phyloP scores from a whole-genome alignment of 2,797 vertebrate genomes.

The Pelodytes ibericus region DNA sequence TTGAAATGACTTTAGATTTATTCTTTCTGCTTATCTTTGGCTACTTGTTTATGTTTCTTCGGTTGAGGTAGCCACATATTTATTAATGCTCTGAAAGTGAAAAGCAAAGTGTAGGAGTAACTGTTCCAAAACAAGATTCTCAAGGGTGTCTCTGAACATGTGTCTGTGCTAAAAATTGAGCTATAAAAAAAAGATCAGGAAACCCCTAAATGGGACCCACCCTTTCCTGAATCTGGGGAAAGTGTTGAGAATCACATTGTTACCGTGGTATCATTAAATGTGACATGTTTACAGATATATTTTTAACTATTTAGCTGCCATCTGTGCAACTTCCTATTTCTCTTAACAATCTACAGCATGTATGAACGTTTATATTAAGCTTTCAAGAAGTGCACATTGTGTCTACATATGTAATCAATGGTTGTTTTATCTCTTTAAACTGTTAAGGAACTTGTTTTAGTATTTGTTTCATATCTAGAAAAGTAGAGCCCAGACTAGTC shows the following conservation, averaged over 20 bases:
- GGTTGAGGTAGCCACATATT: neutral
- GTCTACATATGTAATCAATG: no score
- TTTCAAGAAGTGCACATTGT: no score
- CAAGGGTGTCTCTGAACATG: constrained; percentile 71
- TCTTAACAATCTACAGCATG: neutral
- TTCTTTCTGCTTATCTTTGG: no score
- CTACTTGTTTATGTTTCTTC: neutral
- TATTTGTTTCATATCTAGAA: no score
- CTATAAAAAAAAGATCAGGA: constrained; percentile 76
- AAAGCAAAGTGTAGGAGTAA: constrained; percentile 72
- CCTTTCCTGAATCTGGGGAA: constrained; percentile 79
- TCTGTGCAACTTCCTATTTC: neutral
- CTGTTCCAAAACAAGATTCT: constrained; percentile 78
- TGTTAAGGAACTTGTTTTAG: no score
- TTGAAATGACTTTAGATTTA: no score
- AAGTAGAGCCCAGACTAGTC: no score
- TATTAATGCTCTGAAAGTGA: neutral
- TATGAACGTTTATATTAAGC: no score
- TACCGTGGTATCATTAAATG: constrained; percentile 57
- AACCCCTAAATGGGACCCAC: constrained; percentile 77
- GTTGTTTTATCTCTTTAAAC: no score
- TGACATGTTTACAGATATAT: constrained; percentile 45
- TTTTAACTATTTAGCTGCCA: constrained; percentile 57
- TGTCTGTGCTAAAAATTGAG: constrained; percentile 66
- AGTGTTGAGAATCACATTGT: constrained; percentile 64